phyloP scores from a whole-genome alignment of 1,140 invertebrate genomes.

The Bicyclus anynana region DNA sequence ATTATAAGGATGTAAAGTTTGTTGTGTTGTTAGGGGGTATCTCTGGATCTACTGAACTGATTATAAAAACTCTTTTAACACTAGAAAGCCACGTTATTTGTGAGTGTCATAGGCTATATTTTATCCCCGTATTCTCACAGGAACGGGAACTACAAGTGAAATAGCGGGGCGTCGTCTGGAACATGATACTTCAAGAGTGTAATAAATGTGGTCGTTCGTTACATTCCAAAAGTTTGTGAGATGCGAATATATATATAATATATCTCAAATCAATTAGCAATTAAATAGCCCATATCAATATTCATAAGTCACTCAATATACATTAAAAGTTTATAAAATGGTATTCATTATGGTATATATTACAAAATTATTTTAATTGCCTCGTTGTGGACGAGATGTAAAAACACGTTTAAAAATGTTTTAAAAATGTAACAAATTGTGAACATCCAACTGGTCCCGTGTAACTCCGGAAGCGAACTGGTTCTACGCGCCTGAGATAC shows the following conservation, averaged over 20 bases:
- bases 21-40: too few species aligned
- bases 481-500: slow-evolving; percentile 46
- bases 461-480: slow-evolving; percentile 72
- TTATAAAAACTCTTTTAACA: too few species aligned
- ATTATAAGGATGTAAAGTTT: too few species aligned
- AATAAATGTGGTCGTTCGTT: background rate
- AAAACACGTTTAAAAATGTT: slow-evolving; percentile 34
- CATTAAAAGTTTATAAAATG: slow-evolving; percentile 15
- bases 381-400: slow-evolving; percentile 28
- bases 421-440: slow-evolving; percentile 48
- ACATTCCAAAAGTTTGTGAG: background rate
- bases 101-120: too few species aligned
- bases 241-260: too few species aligned
- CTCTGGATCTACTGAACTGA: too few species aligned
- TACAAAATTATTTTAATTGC: slow-evolving; percentile 26
- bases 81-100: too few species aligned
- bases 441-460: slow-evolving; percentile 47
- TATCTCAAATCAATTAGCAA: slow-evolving; percentile 17
- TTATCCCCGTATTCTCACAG: too few species aligned
- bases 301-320: slow-evolving; percentile 19
- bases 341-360: slow-evolving; percentile 10
- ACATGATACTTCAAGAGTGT: too few species aligned
- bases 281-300: slow-evolving; percentile 17
- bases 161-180: too few species aligned
- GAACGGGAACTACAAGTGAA: too few species aligned